Base-by-base conservation (phyloP, 2,113 vertebrate genomes). In the Ameiurus melas region DNA sequence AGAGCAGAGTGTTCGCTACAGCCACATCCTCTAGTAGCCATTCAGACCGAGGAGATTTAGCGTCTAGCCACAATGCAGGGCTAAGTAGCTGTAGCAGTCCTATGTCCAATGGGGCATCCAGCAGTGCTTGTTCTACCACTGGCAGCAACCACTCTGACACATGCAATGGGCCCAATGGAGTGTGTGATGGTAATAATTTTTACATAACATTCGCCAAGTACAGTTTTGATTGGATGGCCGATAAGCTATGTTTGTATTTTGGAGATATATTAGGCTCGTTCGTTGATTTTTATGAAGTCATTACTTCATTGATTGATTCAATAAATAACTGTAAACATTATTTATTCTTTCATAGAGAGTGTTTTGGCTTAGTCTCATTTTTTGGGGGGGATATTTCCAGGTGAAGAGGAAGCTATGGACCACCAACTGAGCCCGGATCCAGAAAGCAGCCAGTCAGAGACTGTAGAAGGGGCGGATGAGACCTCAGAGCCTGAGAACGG, bases 371-470 rank as follows among this genome's bases (percentile, higher is more conserved):
- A 36, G 20, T 36, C 30, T 12, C 39, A 5, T 58, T 58, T 62
- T 10, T 64, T 5, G 27, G 51, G 53, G 13, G 7, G 8, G 7
- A 3, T 51, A 89, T 85, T 91, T 81, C 58, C 87, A 98, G 98
- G 95, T 71, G 97, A 98, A 70, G 94, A 96, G 81, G 98, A 99
- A 92, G 97, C 97, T 83, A 99, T 99, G 98, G 98, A 99, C 83
- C 98, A 98, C 92, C 97, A 98, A 93, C 96, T 95, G 90, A 93
- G 95, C 85, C 93, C 94, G 1, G 96, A 97, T 91, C 92, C 87
- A 39, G 96, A 96, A 85, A 94, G 95, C 68, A 95, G 95, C 84
- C 95, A 95, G 33, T 95, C 95, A 3, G 97, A 97, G 86, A 95
- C 95, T 22, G 96, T 92, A 64, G 94, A 94, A 79, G 95, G 95